Evolutionary conservation across 2,888 invertebrate species (phyloP).

Genomic region (Beris chalybata): DNA sequence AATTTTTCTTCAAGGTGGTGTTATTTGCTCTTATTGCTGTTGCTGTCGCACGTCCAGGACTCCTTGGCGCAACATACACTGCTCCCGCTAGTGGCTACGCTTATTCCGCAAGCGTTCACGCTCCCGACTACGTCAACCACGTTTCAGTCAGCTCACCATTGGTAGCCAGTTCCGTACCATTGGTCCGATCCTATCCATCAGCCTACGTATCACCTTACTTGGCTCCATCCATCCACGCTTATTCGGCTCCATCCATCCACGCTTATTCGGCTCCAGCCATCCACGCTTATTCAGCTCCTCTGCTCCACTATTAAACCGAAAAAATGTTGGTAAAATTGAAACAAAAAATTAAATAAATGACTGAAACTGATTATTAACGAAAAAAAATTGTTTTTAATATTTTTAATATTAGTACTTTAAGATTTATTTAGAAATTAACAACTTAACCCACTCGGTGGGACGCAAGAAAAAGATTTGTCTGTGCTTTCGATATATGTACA

Average conservation of each 20-base stretch:
- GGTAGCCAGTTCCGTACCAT: conserved; percentile 21
- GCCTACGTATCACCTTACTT: conserved; percentile 50
- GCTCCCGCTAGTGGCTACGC: conserved; percentile 24
- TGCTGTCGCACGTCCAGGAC: conserved; percentile 41
- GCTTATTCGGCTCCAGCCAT: conserved; percentile 11
- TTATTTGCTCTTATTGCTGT: conserved; percentile 45
- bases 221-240: conserved; percentile 44
- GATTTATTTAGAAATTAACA: background rate
- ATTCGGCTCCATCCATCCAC: conserved; percentile 46
- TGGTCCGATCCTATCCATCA: conserved; percentile 41
- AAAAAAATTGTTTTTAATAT: conserved; percentile 4
- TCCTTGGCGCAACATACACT: conserved; percentile 25
- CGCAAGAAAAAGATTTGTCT: too few species aligned
- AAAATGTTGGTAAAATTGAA: conserved; percentile 15
- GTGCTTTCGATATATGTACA: too few species aligned
- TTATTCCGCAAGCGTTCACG: conserved; percentile 22
- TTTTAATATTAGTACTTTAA: too few species aligned
- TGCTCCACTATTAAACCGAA: conserved; percentile 8
- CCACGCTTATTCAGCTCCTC: conserved; percentile 16
- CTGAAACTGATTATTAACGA: conserved; percentile 1
- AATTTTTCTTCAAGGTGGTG: conserved; percentile 43
- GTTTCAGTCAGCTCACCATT: conserved; percentile 28
- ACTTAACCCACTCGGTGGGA: too few species aligned
- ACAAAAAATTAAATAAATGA: conserved; percentile 23
- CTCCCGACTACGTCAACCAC: conserved; percentile 28